Conservation (phyloP, 30 jellyfish, hydroid and myxozoan species). For the Catostylus mosaicus region DNA sequence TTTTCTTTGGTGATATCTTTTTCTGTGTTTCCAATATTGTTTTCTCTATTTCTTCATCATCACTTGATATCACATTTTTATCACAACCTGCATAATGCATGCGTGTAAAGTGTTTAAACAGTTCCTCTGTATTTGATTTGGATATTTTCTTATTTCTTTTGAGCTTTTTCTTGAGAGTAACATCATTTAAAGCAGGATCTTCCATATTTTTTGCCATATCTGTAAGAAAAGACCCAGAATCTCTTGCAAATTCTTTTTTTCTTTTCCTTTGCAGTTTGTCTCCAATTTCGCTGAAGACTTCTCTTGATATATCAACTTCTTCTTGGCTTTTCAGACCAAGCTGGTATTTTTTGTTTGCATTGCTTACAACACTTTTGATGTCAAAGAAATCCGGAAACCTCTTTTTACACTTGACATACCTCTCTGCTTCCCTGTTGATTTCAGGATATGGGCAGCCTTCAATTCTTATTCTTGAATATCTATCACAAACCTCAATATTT, state of each 20-base stretch:
- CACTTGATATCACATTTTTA: constrained; percentile 11
- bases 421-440: constrained; percentile 88
- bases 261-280: constrained; percentile 84
- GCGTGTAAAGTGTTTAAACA: constrained; percentile 52
- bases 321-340: constrained; percentile 58
- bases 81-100: constrained; percentile 60
- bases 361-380: constrained; percentile 62
- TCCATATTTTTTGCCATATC: constrained; percentile 51
- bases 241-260: constrained; percentile 58
- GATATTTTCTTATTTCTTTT: constrained; percentile 78
- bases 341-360: constrained; percentile 46
- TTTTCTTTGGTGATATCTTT: constrained; percentile 12
- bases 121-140: constrained; percentile 61
- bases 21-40: constrained; percentile 38
- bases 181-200: constrained; percentile 88
- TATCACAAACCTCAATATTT: not conserved
- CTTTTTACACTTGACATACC: constrained; percentile 36
- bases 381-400: constrained; percentile 93
- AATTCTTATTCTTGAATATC: constrained; percentile 36
- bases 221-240: constrained; percentile 68
- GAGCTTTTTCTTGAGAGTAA: constrained; percentile 54
- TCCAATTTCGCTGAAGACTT: constrained; percentile 91
- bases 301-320: constrained; percentile 69
- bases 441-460: constrained; percentile 86
- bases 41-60: constrained; percentile 45